phyloP scores from a whole-genome alignment of 2,797 vertebrate species.

The Enteromius unitaeniatus region DNA sequence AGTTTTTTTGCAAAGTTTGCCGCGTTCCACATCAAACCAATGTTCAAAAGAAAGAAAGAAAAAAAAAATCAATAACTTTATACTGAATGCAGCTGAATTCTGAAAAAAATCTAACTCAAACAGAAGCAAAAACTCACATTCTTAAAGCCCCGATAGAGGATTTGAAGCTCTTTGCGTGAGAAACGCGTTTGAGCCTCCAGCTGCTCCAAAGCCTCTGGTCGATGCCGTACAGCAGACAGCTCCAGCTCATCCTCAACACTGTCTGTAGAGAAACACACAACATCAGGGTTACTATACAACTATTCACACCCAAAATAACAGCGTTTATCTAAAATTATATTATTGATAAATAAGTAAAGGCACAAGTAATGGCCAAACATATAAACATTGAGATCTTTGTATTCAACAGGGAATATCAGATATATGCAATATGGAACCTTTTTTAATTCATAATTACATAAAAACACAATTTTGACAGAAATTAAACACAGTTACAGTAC shows the following conservation, averaged over 20 bases:
- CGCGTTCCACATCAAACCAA: conserved; percentile 45
- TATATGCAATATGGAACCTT: not conserved
- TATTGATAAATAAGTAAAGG: not conserved
- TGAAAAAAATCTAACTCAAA: not conserved
- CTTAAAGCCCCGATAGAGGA: conserved; percentile 98
- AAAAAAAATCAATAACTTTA: not conserved
- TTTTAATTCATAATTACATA: not conserved
- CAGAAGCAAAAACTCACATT: conserved; percentile 83
- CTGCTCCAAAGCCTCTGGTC: conserved; percentile 93
- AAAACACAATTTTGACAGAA: not conserved
- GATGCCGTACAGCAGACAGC: conserved; percentile 93
- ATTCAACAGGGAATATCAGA: not conserved
- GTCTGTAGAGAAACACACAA: conserved; percentile 79
- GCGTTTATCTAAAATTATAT: not conserved
- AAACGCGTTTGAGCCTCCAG: conserved; percentile 96
- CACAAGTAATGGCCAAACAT: not conserved
- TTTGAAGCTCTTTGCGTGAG: conserved; percentile 97
- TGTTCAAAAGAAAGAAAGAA: not conserved
- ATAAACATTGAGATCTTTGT: not conserved
- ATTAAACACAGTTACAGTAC: not conserved
- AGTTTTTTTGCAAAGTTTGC: conserved; percentile 19
- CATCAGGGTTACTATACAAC: not conserved
- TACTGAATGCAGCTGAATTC: not conserved
- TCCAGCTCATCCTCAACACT: conserved; percentile 98
- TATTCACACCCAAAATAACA: not conserved